A percentile compares a stretch with the other conserved stretches of the same genome.
Conservation (phyloP, 1,140 invertebrate species). For the Lordiphosa mommai region DNA sequence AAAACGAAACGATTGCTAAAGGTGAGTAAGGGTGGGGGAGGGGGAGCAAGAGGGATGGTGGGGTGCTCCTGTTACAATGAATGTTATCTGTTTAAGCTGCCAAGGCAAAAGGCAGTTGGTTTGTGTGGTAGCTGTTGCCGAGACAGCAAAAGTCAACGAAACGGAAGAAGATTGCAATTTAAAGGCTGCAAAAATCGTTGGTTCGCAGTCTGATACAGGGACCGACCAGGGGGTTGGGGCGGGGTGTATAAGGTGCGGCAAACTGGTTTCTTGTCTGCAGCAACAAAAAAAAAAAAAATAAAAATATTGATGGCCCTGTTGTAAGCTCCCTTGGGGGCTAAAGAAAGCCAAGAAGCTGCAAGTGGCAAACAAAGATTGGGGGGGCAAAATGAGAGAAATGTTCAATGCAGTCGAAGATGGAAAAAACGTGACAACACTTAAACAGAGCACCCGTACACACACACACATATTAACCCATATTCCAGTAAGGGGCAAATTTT, state of each 20-base stretch:
- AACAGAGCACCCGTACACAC: too few species aligned
- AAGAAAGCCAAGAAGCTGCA: conserved; percentile 32
- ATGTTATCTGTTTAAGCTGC: conserved; percentile 75
- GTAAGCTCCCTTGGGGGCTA: background rate
- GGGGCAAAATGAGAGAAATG: conserved; percentile 6
- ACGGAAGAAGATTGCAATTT: conserved; percentile 76
- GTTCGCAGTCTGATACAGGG: background rate
- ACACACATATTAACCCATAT: conserved; percentile 23
- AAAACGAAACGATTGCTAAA: conserved; percentile 24
- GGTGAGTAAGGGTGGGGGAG: background rate
- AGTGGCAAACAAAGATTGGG: conserved; percentile 26
- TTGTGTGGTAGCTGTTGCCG: conserved; percentile 4
- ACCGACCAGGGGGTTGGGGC: background rate
- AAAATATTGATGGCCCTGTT: conserved; percentile 4
- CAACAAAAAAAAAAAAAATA: background rate
- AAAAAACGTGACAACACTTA: conserved; percentile 29
- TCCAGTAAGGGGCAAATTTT: background rate
- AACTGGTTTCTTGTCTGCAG: conserved; percentile 5
- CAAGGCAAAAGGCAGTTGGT: conserved; percentile 27
- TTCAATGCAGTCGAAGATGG: background rate
- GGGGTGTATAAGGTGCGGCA: background rate
- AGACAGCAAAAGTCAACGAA: conserved; percentile 70
- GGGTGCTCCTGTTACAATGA: conserved; percentile 57
- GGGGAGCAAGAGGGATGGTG: background rate
- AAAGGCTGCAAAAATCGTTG: conserved; percentile 25